These are phyloP conservation scores for Aldabrachelys gigantea DNA, from an alignment of 2,113 vertebrate species.

Conservation along the genomic window DNA sequence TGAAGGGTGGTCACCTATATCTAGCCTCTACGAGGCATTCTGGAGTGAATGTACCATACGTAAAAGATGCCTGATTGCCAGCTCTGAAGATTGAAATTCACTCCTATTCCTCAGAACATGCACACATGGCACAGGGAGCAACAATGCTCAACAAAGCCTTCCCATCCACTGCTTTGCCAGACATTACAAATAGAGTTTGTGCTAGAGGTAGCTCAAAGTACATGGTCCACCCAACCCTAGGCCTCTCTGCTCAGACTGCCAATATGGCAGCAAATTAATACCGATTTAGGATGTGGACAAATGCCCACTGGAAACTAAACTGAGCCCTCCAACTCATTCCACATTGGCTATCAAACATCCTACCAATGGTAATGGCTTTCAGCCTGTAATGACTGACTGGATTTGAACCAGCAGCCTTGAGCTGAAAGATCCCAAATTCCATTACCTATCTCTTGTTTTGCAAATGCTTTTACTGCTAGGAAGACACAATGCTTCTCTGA, in stretches of 20 bases:
- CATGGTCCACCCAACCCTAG: background rate
- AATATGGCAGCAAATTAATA: background rate
- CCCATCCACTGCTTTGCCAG: accelerated
- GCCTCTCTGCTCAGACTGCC: background rate
- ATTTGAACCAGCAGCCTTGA: background rate
- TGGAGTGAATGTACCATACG: background rate
- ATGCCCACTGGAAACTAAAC: background rate
- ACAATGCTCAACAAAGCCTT: background rate
- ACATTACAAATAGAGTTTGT: accelerated
- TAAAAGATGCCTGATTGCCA: background rate
- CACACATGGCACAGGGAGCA: background rate
- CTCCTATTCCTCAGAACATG: background rate
- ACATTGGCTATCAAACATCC: accelerated
- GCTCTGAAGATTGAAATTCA: background rate
- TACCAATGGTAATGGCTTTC: background rate
- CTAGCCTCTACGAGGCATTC: background rate
- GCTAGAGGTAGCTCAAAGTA: background rate
- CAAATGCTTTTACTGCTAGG: background rate
- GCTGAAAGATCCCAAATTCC: background rate
- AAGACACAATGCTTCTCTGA: background rate
- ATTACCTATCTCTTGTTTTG: background rate
- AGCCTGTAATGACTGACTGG: background rate
- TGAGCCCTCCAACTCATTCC: background rate
- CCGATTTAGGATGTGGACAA: background rate
- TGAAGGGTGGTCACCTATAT: background rate